Evolutionary conservation across 2,113 vertebrate genomes (phyloP).

Genomic region (Zosterops hypoxanthus): DNA sequence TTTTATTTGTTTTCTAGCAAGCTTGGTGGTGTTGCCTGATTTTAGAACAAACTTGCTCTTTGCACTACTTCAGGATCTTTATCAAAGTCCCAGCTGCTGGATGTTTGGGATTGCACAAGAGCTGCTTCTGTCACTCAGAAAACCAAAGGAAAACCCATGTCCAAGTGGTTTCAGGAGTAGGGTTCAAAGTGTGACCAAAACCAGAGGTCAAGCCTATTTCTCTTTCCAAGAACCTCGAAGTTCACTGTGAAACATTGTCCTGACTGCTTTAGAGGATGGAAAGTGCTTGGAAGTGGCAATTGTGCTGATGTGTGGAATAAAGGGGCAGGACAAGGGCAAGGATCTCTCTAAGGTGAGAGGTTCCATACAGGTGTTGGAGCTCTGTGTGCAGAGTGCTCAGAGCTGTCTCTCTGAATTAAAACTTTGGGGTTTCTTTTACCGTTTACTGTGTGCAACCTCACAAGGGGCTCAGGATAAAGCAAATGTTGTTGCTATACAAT

Average conservation of each 20-base stretch:
- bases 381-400: neutral
- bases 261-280: neutral
- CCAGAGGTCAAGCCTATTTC: neutral
- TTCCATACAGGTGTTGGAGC: neutral
- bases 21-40: neutral
- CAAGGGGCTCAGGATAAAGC: neutral
- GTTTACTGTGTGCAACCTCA: accelerated
- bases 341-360: neutral
- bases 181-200: neutral
- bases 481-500: neutral
- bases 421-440: neutral
- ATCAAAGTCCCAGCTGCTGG: neutral
- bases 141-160: neutral
- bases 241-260: neutral
- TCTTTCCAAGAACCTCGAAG: neutral
- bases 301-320: neutral
- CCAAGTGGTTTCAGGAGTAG: neutral
- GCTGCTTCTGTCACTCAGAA: neutral
- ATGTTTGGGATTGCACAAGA: neutral
- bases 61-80: neutral
- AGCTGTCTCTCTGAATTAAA: neutral
- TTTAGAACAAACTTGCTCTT: neutral
- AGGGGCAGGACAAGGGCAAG: neutral
- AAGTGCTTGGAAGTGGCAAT: neutral
- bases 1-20: neutral